Base-by-base conservation (phyloP, 2,888 invertebrate genomes). In the Stenchaetothrips biformis region DNA sequence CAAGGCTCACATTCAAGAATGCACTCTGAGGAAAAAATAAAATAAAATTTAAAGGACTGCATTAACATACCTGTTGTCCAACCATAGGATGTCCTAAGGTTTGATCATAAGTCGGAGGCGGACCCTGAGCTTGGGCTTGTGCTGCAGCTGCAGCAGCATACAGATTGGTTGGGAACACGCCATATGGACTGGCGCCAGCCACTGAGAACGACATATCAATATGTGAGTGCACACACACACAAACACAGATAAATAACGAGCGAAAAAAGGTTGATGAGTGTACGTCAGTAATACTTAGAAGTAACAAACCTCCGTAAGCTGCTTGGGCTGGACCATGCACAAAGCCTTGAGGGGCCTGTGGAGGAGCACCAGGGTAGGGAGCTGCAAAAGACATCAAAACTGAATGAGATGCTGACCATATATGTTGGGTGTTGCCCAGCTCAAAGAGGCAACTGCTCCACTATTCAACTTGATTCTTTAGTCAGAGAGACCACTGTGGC, bases 31-130 rank as follows among this genome's bases (percentile, higher is more conserved):
- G 67, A 62, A 1, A 3, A 78, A 2, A 78, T 78, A n/a, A 78
- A 78, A 47, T 37, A 78, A 7, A 47, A 27, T 27, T 78, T 78
- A n/a, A 8, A 78, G 48, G 37, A 37, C 4, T 37, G 78, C 80
- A 48, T 48, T 78, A 7, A 49, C 85, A 85, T 85, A 88, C 88
- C 82, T 87, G 88, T 85, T 88, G 88, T 48, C 88, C 88, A 79
- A 88, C 87, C 82, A 88, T 86, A 78, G 83, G 82, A 27, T 82
- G 82, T 81, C 90, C 89, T 84, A 91, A 87, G 82, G 93, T 91
- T 87, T 93, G 93, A 86, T 93, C 93, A 85, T 93, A 93, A 6
- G 90, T 88, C 59, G 91, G 90, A 21, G 90, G 90, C 81, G 92
- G 92, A 80, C 92, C 92, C 82, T 92, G 92, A 16, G 91, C 89